These are phyloP conservation scores for Proisotoma minuta DNA, from an alignment of 2,888 invertebrate genomes.

Conservation along the genomic window DNA sequence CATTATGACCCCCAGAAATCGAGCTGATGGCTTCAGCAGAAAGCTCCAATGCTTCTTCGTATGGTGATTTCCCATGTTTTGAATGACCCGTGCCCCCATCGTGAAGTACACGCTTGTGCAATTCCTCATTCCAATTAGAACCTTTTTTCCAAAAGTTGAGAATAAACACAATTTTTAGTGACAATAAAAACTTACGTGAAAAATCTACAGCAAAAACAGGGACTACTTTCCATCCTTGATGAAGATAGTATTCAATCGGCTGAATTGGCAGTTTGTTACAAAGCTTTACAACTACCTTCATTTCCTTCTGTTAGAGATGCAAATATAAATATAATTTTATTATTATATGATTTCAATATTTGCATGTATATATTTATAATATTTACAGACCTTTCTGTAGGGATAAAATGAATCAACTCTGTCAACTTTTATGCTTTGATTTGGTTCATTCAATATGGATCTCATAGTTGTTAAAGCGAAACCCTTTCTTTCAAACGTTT, in stretches of 20 bases:
- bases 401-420: conserved; percentile 8
- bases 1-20: conserved; percentile 34
- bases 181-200: conserved; percentile 26
- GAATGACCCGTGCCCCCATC: conserved; percentile 14
- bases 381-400: conserved; percentile 8
- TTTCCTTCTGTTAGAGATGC: conserved; percentile 5
- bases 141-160: conserved; percentile 13
- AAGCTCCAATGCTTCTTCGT: conserved; percentile 37
- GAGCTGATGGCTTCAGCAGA: conserved; percentile 34
- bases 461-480: conserved; percentile 38
- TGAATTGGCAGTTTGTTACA: conserved; percentile 33
- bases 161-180: background rate
- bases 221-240: conserved; percentile 30
- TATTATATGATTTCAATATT: background rate
- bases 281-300: conserved; percentile 16
- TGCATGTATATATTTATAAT: too few relatives aligned
- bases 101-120: conserved; percentile 29
- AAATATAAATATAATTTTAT: background rate
- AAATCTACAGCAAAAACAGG: conserved; percentile 37
- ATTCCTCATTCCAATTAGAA: conserved; percentile 35
- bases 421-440: conserved; percentile 4
- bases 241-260: conserved; percentile 33
- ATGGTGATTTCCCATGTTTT: conserved; percentile 31
- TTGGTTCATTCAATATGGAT: conserved; percentile 3
- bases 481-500: conserved; percentile 20